A percentile compares a stretch with the other conserved stretches of the same genome.
phyloP scores from a whole-genome alignment of 2,797 vertebrate species.

The Poecilia picta region DNA sequence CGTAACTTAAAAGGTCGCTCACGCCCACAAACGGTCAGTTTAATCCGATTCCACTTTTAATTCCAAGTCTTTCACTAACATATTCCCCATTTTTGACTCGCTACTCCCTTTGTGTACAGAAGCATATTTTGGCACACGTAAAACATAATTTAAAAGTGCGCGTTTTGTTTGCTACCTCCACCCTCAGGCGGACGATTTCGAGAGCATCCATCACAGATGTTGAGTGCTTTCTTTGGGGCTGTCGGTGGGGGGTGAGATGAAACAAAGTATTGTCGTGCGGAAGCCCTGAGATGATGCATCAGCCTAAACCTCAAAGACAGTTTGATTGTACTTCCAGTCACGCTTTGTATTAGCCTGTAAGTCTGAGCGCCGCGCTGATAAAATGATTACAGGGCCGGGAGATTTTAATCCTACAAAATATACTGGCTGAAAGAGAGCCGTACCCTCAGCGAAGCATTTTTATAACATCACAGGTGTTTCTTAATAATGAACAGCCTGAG shows the following conservation, averaged over 20 bases:
- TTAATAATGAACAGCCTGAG: slow-evolving; percentile 37
- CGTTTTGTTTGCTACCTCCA: neutral
- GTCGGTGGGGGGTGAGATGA: slow-evolving; percentile 33
- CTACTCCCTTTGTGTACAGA: neutral
- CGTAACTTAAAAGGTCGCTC: neutral
- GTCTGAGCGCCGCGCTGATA: slow-evolving; percentile 45
- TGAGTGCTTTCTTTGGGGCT: slow-evolving; percentile 42
- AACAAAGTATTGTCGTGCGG: slow-evolving; percentile 50
- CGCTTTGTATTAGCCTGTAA: slow-evolving; percentile 46
- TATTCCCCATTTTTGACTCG: neutral
- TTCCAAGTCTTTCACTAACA: neutral
- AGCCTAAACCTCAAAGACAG: slow-evolving; percentile 41
- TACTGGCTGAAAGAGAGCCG: slow-evolving; percentile 45
- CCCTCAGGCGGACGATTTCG: slow-evolving; percentile 17
- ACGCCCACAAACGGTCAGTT: neutral
- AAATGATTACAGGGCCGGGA: slow-evolving; percentile 55
- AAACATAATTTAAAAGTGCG: slow-evolving; percentile 23
- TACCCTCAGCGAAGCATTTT: slow-evolving; percentile 38
- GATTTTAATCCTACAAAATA: slow-evolving; percentile 60
- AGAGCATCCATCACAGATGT: slow-evolving; percentile 50
- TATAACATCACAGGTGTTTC: slow-evolving; percentile 39
- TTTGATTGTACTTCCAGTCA: slow-evolving; percentile 53
- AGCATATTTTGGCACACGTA: neutral
- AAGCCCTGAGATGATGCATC: slow-evolving; percentile 52
- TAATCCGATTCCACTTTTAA: neutral